These are phyloP conservation scores for Mastacembelus armatus DNA, from an alignment of 2,797 vertebrate species.

Conservation along the genomic window DNA sequence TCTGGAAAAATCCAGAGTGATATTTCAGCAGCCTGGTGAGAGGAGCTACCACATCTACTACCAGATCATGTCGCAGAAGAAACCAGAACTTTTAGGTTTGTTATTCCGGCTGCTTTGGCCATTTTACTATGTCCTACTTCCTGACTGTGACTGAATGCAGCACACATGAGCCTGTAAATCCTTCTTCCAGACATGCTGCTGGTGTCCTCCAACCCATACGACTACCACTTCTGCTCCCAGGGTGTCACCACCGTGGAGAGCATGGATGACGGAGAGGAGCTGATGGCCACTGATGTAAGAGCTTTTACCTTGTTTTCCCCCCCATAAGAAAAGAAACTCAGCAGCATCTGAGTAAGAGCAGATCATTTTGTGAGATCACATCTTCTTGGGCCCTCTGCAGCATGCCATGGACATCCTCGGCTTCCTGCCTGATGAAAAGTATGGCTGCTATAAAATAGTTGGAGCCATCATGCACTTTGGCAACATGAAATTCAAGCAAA, in stretches of 20 bases:
- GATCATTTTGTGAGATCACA: neutral
- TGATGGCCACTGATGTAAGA: constrained; percentile 92
- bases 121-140: neutral
- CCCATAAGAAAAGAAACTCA: neutral
- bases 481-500: constrained; percentile 98
- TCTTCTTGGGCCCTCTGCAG: constrained; percentile 61
- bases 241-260: constrained; percentile 92
- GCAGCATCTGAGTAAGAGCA: neutral
- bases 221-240: constrained; percentile 97
- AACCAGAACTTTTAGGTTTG: constrained; percentile 91
- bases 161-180: neutral
- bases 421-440: constrained; percentile 90
- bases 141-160: neutral
- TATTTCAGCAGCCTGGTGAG: constrained; percentile 96
- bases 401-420: constrained; percentile 95
- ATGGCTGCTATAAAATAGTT: constrained; percentile 94
- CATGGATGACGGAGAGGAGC: constrained; percentile 90
- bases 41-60: constrained; percentile 96
- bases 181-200: constrained; percentile 90
- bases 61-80: constrained; percentile 96
- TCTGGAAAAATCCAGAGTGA: constrained; percentile 97
- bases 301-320: constrained; percentile 10
- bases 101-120: neutral
- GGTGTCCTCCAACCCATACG: constrained; percentile 93
- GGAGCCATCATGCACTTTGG: constrained; percentile 96